Evolutionary conservation across 2,113 vertebrate species (phyloP).

Genomic region (Meriones unguiculatus): DNA sequence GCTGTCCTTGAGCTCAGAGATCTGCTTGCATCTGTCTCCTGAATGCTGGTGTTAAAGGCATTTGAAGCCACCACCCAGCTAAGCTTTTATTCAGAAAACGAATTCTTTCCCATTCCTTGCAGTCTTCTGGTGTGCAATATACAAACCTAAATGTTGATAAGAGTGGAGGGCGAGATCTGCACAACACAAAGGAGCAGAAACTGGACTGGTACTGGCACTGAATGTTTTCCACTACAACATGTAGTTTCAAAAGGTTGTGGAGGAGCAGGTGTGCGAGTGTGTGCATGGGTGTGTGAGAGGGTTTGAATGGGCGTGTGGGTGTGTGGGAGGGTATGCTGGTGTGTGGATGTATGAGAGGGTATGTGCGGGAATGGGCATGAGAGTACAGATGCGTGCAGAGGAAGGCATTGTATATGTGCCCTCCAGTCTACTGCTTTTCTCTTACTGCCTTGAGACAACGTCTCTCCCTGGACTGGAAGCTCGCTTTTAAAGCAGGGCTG

Average conservation of each 20-base stretch:
- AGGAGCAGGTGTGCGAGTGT: neutral
- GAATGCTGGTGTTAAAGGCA: neutral
- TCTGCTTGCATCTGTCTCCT: too few relatives aligned
- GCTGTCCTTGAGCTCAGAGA: neutral
- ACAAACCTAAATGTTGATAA: slow-evolving; percentile 22
- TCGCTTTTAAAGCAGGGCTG: neutral
- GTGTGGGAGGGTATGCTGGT: neutral
- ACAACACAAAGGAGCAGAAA: neutral
- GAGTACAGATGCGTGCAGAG: too few relatives aligned
- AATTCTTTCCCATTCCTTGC: slow-evolving; percentile 7
- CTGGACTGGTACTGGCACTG: neutral
- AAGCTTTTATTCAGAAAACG: neutral
- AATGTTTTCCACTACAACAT: accelerated
- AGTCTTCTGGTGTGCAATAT: neutral
- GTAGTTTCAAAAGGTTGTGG: neutral
- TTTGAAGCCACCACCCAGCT: neutral
- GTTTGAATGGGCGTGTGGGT: neutral
- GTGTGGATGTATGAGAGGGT: too few relatives aligned
- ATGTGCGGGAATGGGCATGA: too few relatives aligned
- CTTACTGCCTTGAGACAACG: neutral
- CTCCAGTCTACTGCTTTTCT: neutral
- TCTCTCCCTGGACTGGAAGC: neutral
- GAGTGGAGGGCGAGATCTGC: neutral
- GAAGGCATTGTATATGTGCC: too few relatives aligned
- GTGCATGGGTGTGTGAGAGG: neutral